These are phyloP conservation scores for Ennomos erosarius DNA, from an alignment of 2,888 invertebrate species.

Conservation along the genomic window DNA sequence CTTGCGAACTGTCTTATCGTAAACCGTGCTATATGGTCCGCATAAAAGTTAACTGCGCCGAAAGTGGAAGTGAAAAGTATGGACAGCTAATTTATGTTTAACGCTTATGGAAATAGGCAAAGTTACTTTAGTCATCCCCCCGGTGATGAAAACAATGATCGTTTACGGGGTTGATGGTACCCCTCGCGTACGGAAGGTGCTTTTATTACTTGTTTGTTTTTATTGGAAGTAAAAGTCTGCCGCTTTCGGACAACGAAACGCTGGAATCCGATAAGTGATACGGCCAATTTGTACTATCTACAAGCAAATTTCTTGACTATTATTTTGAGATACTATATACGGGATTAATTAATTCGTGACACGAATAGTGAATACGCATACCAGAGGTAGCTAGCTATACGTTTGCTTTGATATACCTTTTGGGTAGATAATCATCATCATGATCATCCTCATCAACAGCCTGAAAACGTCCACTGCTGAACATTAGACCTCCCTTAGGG, in stretches of 20 bases:
- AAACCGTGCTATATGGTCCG: constrained; percentile 35
- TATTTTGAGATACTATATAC: too few relatives aligned
- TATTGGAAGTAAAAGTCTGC: constrained; percentile 19
- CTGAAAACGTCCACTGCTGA: too few relatives aligned
- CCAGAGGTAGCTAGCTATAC: too few relatives aligned
- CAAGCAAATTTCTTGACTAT: too few relatives aligned
- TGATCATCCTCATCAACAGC: too few relatives aligned
- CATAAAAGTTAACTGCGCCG: constrained; percentile 54
- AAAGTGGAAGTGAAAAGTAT: constrained; percentile 41
- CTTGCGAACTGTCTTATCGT: constrained; percentile 17
- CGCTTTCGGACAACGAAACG: constrained; percentile 10
- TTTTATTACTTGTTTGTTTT: constrained; percentile 29
- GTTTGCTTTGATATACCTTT: too few relatives aligned
- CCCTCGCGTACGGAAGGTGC: constrained; percentile 15
- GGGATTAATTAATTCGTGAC: too few relatives aligned
- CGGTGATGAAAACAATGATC: constrained; percentile 28
- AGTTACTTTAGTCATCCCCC: constrained; percentile 31
- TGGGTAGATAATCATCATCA: too few relatives aligned
- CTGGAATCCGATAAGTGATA: neutral
- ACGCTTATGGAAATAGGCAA: constrained; percentile 30
- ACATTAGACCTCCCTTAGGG: too few relatives aligned
- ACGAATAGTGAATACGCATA: too few relatives aligned
- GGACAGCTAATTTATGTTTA: constrained; percentile 41
- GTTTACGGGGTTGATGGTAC: constrained; percentile 28
- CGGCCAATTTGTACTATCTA: too few relatives aligned